phyloP scores from a whole-genome alignment of 1,140 invertebrate species.

The Asbolus verrucosus region DNA sequence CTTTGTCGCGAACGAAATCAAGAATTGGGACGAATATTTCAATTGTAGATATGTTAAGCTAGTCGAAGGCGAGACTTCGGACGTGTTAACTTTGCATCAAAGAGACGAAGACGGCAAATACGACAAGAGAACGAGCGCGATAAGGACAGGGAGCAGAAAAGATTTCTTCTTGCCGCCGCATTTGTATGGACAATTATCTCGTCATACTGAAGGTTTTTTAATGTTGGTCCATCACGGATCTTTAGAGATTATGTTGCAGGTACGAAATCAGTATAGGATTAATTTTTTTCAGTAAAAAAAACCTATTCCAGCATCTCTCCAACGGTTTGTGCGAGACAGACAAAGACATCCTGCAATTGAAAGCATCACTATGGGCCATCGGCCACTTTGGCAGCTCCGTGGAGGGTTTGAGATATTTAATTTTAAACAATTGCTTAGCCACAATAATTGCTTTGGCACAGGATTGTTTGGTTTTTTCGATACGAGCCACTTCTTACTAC shows the following conservation, averaged over 20 bases:
- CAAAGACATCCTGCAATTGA: constrained; percentile 79
- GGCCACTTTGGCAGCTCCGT: constrained; percentile 84
- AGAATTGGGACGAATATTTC: constrained; percentile 80
- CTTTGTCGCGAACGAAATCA: constrained; percentile 79
- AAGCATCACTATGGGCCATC: constrained; percentile 90
- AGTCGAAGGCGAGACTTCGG: constrained; percentile 88
- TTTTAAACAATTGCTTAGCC: constrained; percentile 68
- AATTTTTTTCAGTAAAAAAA: not conserved
- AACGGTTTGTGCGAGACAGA: constrained; percentile 70
- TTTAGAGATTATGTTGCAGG: constrained; percentile 65
- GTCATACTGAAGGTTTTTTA: constrained; percentile 80
- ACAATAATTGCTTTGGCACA: constrained; percentile 79
- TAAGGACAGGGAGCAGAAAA: constrained; percentile 54
- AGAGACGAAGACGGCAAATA: constrained; percentile 84
- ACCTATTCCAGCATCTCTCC: constrained; percentile 58
- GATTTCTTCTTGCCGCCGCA: constrained; percentile 85
- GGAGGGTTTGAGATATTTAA: constrained; percentile 79
- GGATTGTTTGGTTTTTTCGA: constrained; percentile 83
- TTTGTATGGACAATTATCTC: constrained; percentile 88
- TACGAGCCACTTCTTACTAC: constrained; percentile 91
- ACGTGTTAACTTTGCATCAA: constrained; percentile 87
- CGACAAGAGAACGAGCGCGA: constrained; percentile 70
- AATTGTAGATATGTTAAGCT: constrained; percentile 88
- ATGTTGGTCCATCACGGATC: constrained; percentile 70
- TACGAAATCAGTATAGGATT: constrained; percentile 58